phyloP scores from a whole-genome alignment of 2,888 invertebrate genomes.

The Coelinius sp. region DNA sequence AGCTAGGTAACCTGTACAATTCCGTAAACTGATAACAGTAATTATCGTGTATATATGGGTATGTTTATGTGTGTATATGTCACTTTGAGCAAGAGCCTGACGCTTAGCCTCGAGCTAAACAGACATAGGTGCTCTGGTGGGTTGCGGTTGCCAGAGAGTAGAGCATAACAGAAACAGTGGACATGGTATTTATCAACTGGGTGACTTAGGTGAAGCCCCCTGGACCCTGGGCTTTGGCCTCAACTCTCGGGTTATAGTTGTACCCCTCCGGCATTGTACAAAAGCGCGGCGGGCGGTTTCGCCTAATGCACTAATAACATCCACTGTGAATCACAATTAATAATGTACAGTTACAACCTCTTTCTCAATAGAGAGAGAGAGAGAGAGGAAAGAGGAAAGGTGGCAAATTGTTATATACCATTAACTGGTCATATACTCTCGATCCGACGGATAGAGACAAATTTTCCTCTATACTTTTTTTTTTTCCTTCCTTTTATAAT shows the following conservation, averaged over 20 bases:
- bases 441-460: not conserved
- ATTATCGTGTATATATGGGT: slow-evolving; percentile 52
- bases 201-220: slow-evolving; percentile 56
- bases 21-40: slow-evolving; percentile 64
- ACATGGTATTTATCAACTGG: slow-evolving; percentile 62
- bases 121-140: slow-evolving; percentile 4
- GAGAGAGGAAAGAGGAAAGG: slow-evolving; percentile 12
- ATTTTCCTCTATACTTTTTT: not conserved
- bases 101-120: slow-evolving; percentile 42
- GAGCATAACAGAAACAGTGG: slow-evolving; percentile 41
- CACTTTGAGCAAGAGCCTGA: slow-evolving; percentile 59
- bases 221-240: slow-evolving; percentile 36
- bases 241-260: slow-evolving; percentile 49
- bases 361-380: slow-evolving; percentile 8
- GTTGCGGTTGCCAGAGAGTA: slow-evolving; percentile 15
- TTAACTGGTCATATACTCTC: too few species aligned
- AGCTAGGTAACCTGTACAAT: slow-evolving; percentile 39
- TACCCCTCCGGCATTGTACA: slow-evolving; percentile 50
- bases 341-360: slow-evolving; percentile 53
- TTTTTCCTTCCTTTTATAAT: not conserved
- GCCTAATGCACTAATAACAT: slow-evolving; percentile 70
- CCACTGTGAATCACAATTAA: slow-evolving; percentile 66
- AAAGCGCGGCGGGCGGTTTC: slow-evolving; percentile 62
- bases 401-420: too few species aligned
- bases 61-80: slow-evolving; percentile 55